Conservation (phyloP, 2,113 vertebrate species). For the Ariopsis seemanni region DNA sequence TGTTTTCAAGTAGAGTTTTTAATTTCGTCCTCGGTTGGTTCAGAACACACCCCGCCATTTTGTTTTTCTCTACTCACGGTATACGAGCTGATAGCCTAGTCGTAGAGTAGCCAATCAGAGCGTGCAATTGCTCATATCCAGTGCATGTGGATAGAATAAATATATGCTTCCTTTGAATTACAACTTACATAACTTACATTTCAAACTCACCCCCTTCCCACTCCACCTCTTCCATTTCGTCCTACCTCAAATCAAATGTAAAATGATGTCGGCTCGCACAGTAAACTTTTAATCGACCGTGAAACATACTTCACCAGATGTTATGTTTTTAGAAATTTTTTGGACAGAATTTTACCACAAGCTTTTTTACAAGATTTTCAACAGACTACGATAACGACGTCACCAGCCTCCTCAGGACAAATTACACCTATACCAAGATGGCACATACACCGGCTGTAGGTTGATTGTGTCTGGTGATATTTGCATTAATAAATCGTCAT, state of each 20-base stretch:
- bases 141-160: too few relatives aligned
- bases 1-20: too few relatives aligned
- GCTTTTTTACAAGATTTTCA: neutral
- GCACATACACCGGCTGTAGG: constrained; percentile 13
- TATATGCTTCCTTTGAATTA: neutral
- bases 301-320: neutral
- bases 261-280: neutral
- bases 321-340: neutral
- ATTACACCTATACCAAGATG: neutral
- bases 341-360: neutral
- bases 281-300: neutral
- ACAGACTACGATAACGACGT: neutral
- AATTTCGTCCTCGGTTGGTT: too few relatives aligned
- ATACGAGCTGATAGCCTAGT: too few relatives aligned
- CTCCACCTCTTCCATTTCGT: neutral
- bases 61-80: too few relatives aligned
- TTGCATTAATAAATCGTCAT: constrained; percentile 44
- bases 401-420: neutral
- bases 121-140: too few relatives aligned
- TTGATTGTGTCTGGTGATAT: constrained; percentile 15
- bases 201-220: constrained; percentile 16
- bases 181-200: constrained; percentile 8
- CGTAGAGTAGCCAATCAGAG: too few relatives aligned
- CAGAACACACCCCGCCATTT: too few relatives aligned
- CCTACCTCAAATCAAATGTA: neutral